Conservation (phyloP, 2,797 vertebrate species). For the Heterohyrax brucei region DNA sequence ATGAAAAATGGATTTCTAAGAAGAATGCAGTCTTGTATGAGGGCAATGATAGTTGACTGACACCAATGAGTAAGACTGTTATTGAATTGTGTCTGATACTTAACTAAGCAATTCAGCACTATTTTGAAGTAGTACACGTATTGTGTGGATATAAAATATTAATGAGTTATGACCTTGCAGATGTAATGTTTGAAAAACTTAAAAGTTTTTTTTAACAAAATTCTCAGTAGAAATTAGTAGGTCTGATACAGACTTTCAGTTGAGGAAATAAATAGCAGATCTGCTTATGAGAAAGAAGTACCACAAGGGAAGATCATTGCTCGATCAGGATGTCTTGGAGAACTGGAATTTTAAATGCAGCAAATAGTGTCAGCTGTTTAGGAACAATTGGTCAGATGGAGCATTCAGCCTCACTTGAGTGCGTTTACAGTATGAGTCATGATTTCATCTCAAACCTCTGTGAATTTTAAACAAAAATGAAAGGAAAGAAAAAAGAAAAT, state of each 20-base stretch:
- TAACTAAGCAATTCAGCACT: conserved; percentile 21
- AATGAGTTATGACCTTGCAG: background rate
- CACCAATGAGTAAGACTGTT: background rate
- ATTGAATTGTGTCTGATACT: conserved; percentile 50
- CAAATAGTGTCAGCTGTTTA: conserved; percentile 60
- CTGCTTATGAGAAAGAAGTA: background rate
- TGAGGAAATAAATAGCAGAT: conserved; percentile 38
- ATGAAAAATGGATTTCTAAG: conserved; percentile 39
- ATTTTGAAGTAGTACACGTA: background rate
- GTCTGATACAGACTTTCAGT: background rate
- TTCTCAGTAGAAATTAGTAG: background rate
- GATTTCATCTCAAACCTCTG: conserved; percentile 65
- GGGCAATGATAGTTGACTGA: background rate
- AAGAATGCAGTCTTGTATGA: background rate
- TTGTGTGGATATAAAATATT: conserved; percentile 62
- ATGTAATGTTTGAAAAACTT: conserved; percentile 30
- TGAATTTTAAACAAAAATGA: conserved; percentile 61
- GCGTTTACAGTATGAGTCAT: conserved; percentile 71
- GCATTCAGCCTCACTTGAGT: conserved; percentile 73
- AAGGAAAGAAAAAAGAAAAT: background rate
- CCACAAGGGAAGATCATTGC: background rate
- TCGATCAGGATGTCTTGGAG: conserved; percentile 54
- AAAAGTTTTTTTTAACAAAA: background rate
- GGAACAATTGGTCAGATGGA: conserved; percentile 66
- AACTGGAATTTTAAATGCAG: conserved; percentile 59